Evolutionary conservation across 2,888 invertebrate species (phyloP).

Genomic region (Coelinius sp.): DNA sequence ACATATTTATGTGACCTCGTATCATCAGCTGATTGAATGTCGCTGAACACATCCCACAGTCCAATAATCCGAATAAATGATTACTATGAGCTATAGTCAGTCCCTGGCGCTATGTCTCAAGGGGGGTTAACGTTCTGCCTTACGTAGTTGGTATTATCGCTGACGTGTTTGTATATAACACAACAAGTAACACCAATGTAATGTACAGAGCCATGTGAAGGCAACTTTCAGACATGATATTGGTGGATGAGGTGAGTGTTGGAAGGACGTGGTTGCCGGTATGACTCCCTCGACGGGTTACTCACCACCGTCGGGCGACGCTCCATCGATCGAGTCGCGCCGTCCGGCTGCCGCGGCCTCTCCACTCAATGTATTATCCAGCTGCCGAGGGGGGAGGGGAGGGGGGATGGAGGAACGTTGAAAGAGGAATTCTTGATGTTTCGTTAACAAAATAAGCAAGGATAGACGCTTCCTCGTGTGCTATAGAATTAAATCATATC

Average conservation of each 20-base stretch:
- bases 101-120: constrained; percentile 24
- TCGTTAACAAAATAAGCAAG: constrained; percentile 19
- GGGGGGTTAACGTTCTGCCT: constrained; percentile 34
- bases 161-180: constrained; percentile 32
- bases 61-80: constrained; percentile 25
- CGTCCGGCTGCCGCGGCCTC: constrained; percentile 51
- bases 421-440: constrained; percentile 4
- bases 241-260: constrained; percentile 8
- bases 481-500: too few relatives aligned
- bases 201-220: background rate
- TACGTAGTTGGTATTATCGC: constrained; percentile 34
- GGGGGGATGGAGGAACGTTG: constrained; percentile 25
- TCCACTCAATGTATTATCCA: constrained; percentile 42
- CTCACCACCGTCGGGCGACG: constrained; percentile 65
- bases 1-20: background rate
- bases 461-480: too few relatives aligned
- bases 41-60: constrained; percentile 7
- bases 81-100: background rate
- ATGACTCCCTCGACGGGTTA: constrained; percentile 61
- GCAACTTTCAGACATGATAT: background rate
- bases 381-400: constrained; percentile 44
- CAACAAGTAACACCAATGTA: background rate
- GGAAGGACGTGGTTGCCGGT: background rate
- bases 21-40: constrained; percentile 31
- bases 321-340: constrained; percentile 65